Conservation (phyloP, 2,888 invertebrate species). For the Molorchus minor region DNA sequence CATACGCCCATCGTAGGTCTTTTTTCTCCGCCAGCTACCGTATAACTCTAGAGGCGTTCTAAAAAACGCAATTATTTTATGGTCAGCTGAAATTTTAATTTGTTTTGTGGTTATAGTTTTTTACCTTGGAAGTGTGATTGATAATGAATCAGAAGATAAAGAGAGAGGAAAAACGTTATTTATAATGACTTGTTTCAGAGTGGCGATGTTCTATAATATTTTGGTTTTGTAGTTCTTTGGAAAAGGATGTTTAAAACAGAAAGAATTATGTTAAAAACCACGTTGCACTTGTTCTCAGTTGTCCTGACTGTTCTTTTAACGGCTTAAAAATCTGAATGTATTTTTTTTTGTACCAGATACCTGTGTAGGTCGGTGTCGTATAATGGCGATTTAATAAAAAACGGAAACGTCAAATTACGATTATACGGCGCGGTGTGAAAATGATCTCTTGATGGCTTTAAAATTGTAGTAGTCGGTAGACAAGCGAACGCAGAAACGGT, state of each 20-base stretch:
- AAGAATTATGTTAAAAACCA: neutral
- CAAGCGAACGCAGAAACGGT: conserved; percentile 31
- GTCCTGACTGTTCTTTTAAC: no score
- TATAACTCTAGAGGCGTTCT: conserved; percentile 3
- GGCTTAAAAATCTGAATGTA: no score
- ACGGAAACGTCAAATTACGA: conserved; percentile 62
- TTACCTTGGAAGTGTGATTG: conserved; percentile 2
- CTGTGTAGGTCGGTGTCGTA: conserved; percentile 41
- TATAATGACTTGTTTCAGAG: conserved; percentile 3
- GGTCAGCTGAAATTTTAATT: conserved; percentile 18
- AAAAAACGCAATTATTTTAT: conserved; percentile 19
- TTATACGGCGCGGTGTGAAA: conserved; percentile 60
- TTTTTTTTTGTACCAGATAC: no score
- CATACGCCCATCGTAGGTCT: conserved; percentile 17
- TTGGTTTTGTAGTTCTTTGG: neutral
- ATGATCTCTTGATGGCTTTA: conserved; percentile 62
- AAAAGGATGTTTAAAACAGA: neutral
- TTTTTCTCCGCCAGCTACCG: conserved; percentile 9
- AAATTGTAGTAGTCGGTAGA: conserved; percentile 52
- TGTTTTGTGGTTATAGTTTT: conserved; percentile 16
- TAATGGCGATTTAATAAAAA: conserved; percentile 61
- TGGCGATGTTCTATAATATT: neutral
- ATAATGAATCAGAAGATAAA: neutral
- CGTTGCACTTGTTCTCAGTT: no score
- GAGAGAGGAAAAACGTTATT: neutral